These are phyloP conservation scores for Branchipolynoe longqiensis DNA, from an alignment of 2,888 invertebrate species.

Conservation along the genomic window DNA sequence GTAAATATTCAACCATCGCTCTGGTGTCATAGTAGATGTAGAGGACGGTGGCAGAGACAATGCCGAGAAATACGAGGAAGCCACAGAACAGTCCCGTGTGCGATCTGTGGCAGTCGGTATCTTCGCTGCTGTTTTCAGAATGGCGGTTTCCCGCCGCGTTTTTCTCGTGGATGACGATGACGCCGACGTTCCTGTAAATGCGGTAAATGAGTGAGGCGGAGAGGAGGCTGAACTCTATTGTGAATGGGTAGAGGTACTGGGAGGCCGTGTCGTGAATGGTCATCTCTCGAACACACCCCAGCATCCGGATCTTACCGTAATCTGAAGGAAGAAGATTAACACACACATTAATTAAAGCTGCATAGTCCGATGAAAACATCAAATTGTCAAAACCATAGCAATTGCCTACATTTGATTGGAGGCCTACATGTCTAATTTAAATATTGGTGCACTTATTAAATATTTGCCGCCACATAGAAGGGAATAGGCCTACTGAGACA, in stretches of 20 bases:
- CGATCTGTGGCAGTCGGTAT: conserved; percentile 62
- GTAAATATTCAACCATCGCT: neutral
- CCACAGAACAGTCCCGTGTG: conserved; percentile 27
- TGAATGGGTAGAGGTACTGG: conserved; percentile 62
- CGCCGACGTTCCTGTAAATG: conserved; percentile 55
- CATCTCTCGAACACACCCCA: neutral
- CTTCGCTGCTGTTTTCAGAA: neutral
- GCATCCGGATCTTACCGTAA: neutral
- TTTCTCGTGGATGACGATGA: neutral
- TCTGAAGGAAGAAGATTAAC: no score
- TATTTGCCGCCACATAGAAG: no score
- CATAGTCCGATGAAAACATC: no score
- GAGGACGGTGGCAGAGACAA: conserved; percentile 76
- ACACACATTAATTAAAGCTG: conserved; percentile 8
- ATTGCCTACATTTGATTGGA: no score
- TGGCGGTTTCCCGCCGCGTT: no score
- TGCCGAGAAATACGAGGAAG: conserved; percentile 70
- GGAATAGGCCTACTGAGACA: no score
- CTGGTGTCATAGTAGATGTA: conserved; percentile 72
- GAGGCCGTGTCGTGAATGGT: conserved; percentile 53
- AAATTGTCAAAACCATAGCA: no score
- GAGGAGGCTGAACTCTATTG: conserved; percentile 60
- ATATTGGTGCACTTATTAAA: no score
- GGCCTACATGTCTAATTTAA: no score
- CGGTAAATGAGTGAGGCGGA: conserved; percentile 58